Conservation (phyloP, 2,113 vertebrate genomes). For the Corythoichthys haematopterus region DNA sequence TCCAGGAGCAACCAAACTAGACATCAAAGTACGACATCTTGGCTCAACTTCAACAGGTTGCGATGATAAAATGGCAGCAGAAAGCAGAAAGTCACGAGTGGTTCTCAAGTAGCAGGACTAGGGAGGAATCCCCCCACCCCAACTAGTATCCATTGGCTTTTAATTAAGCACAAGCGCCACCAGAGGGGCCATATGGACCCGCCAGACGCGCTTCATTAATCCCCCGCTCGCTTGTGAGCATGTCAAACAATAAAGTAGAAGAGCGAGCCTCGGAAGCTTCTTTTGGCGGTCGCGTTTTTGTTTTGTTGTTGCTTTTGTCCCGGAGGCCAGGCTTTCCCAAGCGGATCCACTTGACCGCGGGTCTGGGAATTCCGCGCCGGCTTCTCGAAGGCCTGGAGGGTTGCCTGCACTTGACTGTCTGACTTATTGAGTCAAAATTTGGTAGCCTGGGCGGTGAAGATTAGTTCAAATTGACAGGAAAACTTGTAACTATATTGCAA, state of each 20-base stretch:
- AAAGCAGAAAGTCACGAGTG: constrained; percentile 32
- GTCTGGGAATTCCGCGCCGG: constrained; percentile 23
- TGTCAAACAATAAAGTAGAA: constrained; percentile 47
- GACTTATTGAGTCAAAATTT: neutral
- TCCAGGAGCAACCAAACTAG: neutral
- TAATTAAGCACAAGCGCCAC: constrained; percentile 60
- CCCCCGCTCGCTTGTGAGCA: constrained; percentile 52
- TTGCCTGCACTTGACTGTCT: neutral
- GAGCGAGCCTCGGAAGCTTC: constrained; percentile 19
- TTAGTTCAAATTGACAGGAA: no score
- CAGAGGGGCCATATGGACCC: constrained; percentile 57
- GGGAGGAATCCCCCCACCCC: neutral
- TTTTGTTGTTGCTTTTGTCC: constrained; percentile 10
- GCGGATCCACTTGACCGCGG: constrained; percentile 4
- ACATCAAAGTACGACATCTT: neutral
- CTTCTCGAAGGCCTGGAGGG: constrained; percentile 9
- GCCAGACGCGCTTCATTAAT: constrained; percentile 62
- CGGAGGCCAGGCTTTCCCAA: constrained; percentile 32
- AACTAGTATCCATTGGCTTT: constrained; percentile 43
- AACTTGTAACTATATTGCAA: no score
- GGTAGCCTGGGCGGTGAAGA: neutral
- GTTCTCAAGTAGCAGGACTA: neutral
- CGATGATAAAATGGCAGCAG: constrained; percentile 7
- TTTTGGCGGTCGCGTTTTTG: constrained; percentile 5
- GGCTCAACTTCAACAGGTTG: constrained; percentile 19